phyloP scores from a whole-genome alignment of 2,888 invertebrate species.

The Euphydryas editha region DNA sequence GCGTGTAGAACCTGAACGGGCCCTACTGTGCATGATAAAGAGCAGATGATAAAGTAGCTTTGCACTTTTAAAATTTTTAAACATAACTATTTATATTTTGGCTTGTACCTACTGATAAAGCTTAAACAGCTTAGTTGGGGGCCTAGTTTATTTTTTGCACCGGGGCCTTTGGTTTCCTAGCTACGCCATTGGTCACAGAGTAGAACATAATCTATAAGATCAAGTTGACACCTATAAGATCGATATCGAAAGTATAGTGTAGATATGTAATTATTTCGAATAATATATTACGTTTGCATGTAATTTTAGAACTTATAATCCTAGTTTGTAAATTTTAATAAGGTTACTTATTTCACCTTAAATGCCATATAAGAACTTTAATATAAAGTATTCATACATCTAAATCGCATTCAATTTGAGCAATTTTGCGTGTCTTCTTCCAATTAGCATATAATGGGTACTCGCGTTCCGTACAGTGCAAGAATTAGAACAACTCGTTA shows the following conservation, averaged over 20 bases:
- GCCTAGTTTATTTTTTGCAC: no score
- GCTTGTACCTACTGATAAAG: no score
- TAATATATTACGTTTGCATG: constrained; percentile 16
- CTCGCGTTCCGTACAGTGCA: constrained; percentile 54
- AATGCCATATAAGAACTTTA: constrained; percentile 6
- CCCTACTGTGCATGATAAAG: no score
- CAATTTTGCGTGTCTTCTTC: constrained; percentile 65
- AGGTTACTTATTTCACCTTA: constrained; percentile 9
- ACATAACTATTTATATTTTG: no score
- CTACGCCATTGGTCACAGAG: no score
- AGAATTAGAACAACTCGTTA: constrained; percentile 64
- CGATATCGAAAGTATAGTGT: background rate
- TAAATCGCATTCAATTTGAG: constrained; percentile 51
- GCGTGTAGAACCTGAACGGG: no score
- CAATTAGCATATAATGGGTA: constrained; percentile 72
- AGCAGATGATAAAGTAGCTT: no score
- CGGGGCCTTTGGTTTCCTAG: no score
- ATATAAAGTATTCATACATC: constrained; percentile 18
- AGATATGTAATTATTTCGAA: background rate
- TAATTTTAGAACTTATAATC: constrained; percentile 1
- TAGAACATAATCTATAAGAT: no score
- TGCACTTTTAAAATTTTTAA: no score
- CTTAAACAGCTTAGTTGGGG: no score
- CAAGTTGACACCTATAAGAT: background rate
- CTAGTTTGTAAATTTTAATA: constrained; percentile 17